Percentiles rank a stretch among this genome's conserved stretches.
Evolutionary conservation across 2,888 invertebrate species (phyloP).

Genomic region (Leucophenga montana): DNA sequence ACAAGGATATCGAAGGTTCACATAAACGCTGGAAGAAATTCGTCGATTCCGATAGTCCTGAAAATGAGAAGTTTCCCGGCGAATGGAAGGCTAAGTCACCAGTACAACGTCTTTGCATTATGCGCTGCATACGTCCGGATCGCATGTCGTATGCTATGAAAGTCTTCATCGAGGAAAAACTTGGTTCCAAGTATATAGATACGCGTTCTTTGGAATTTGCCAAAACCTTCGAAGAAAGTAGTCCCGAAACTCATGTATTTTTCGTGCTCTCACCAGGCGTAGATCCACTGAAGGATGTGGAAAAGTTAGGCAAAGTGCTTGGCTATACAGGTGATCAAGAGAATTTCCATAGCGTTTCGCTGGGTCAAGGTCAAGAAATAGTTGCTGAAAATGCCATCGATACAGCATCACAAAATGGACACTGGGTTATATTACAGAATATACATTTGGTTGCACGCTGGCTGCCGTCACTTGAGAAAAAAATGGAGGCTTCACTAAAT

Average conservation of each 20-base stretch:
- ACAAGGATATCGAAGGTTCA: conserved; percentile 93
- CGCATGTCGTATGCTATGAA: conserved; percentile 91
- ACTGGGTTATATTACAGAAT: conserved; percentile 96
- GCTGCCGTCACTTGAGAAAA: conserved; percentile 91
- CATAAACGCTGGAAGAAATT: conserved; percentile 94
- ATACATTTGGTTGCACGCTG: conserved; percentile 93
- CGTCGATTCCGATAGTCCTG: conserved; percentile 92
- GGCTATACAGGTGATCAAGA: conserved; percentile 85
- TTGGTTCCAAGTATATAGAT: conserved; percentile 88
- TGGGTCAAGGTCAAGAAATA: conserved; percentile 95
- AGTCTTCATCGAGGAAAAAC: conserved; percentile 89
- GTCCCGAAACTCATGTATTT: conserved; percentile 89
- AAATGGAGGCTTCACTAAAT: conserved; percentile 86
- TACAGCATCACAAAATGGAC: conserved; percentile 82
- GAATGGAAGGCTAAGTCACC: conserved; percentile 95
- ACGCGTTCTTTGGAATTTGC: conserved; percentile 86
- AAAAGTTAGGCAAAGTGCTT: conserved; percentile 85
- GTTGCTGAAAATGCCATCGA: conserved; percentile 92
- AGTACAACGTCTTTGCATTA: conserved; percentile 90
- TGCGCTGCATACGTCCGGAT: conserved; percentile 92
- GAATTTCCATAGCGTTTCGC: conserved; percentile 93
- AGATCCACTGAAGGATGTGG: conserved; percentile 94
- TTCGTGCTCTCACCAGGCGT: conserved; percentile 96
- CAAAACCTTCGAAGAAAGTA: conserved; percentile 89
- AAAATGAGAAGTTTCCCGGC: conserved; percentile 93